Percentiles rank a stretch among this genome's conserved stretches.
phyloP scores from a whole-genome alignment of 23 tunicate species.

The Phallusia fumigata region DNA sequence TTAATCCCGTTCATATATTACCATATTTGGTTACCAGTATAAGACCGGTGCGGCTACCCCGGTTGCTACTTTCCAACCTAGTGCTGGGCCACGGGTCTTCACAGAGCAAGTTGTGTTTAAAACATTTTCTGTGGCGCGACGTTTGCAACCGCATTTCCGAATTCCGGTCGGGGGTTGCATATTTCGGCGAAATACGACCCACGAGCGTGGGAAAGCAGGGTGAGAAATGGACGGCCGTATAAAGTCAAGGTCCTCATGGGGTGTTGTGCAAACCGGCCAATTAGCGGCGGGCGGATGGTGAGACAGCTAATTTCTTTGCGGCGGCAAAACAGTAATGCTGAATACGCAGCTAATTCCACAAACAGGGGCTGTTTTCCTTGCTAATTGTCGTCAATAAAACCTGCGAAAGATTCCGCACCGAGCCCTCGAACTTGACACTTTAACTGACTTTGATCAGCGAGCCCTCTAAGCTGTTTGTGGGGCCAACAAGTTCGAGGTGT shows the following conservation, averaged over 20 bases:
- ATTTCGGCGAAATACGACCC: too few species aligned
- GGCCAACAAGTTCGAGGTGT: constrained; percentile 5
- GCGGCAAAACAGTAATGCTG: neutral
- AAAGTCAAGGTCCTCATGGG: neutral
- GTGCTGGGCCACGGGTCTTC: too few species aligned
- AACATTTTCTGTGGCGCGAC: too few species aligned
- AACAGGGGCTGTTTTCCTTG: constrained; percentile 7
- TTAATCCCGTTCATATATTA: too few species aligned
- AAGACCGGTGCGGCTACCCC: too few species aligned
- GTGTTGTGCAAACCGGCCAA: constrained; percentile 7
- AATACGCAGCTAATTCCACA: constrained; percentile 6
- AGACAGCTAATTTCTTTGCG: neutral
- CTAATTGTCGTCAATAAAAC: constrained; percentile 14
- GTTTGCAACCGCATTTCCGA: too few species aligned
- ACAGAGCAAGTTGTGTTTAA: too few species aligned
- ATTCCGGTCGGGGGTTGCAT: too few species aligned
- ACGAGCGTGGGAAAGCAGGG: too few species aligned
- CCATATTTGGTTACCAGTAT: too few species aligned
- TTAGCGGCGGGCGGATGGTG: neutral
- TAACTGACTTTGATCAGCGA: constrained; percentile 1
- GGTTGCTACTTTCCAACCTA: too few species aligned
- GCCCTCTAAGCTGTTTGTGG: neutral
- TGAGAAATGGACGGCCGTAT: too few species aligned
- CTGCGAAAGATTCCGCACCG: neutral
- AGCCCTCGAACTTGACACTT: neutral